Percentiles rank a stretch among this genome's conserved stretches.
These are phyloP conservation scores for Trachymyrmex septentrionalis DNA, from an alignment of 1,140 invertebrate species.

Conservation along the genomic window DNA sequence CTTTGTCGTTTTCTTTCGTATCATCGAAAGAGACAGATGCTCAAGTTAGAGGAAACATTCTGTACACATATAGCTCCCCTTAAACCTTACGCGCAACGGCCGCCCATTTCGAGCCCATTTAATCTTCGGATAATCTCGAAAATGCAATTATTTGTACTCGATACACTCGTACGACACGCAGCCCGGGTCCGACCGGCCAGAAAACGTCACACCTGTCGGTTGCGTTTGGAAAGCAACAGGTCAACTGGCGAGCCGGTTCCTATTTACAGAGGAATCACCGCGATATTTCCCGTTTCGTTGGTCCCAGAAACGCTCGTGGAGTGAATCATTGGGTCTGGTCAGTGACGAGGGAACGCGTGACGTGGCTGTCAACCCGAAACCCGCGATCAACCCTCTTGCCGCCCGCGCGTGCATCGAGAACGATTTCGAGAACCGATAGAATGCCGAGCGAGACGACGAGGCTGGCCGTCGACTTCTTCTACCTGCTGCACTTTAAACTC, in stretches of 20 bases:
- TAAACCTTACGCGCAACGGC: neutral
- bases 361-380: neutral
- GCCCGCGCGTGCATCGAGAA: neutral
- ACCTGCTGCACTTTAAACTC: constrained; percentile 19
- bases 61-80: neutral
- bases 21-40: neutral
- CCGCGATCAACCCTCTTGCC: constrained; percentile 4
- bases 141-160: constrained; percentile 40
- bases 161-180: constrained; percentile 13
- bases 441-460: constrained; percentile 10
- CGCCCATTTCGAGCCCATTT: constrained; percentile 37
- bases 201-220: constrained; percentile 46
- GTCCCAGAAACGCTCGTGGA: constrained; percentile 4
- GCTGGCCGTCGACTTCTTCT: constrained; percentile 26
- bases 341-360: constrained; percentile 50
- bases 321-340: constrained; percentile 63
- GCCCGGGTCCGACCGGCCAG: neutral
- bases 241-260: constrained; percentile 40
- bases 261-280: constrained; percentile 63
- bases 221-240: constrained; percentile 44
- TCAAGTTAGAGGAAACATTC: neutral
- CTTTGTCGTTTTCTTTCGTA: neutral
- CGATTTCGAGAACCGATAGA: constrained; percentile 32
- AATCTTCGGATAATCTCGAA: constrained; percentile 11
- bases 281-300: constrained; percentile 52